Evolutionary conservation across 1,140 invertebrate genomes (phyloP), one percentile per base, ranked within the genome.

Genomic region (Oreohelix idahoensis): DNA sequence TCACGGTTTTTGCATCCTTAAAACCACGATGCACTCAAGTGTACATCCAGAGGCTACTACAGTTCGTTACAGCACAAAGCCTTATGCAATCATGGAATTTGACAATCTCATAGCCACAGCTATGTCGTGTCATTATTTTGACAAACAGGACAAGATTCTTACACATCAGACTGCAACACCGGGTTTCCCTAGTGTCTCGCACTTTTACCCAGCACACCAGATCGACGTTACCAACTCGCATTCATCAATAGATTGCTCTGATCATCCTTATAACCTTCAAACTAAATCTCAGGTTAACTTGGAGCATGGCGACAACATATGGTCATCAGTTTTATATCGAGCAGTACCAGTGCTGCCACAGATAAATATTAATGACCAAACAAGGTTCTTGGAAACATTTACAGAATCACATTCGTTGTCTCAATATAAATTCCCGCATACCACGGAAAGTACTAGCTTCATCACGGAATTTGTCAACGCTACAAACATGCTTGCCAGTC

Each of bases 71-170:
- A 42, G 5, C 10, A 39, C 71, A n/a, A 74, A 74, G 38, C 71
- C 71, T 1, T 42, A 74, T 35, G 71, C 71, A 1, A n/a, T 42
- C 38, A 74, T 74, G 38, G 71, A 74, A 38, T 74, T 74, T 45
- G 71, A 74, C 15, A 74, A 38, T 39, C 71, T 74, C 35, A 5
- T 74, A 39, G 71, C 71, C 38, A 74, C 71, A 15, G 71, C 71
- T 15, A 4, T 74, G 36, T 74, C 71, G 4, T 70, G 23, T 29
- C n/a, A 35, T 2, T 38, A 70, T 70, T 36, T 35, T 10, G 36
- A 70, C 32, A 38, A 38, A 32, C 32, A 35, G 5, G 4, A 15
- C 69, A n/a, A n/a, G n/a, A n/a, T n/a, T n/a, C n/a, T n/a, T n/a
- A n/a, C n/a, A n/a, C n/a, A n/a, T n/a, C n/a, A n/a, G n/a, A n/a